Base-by-base conservation (phyloP, 2,888 invertebrate genomes). In the Galerucella pusilla region DNA sequence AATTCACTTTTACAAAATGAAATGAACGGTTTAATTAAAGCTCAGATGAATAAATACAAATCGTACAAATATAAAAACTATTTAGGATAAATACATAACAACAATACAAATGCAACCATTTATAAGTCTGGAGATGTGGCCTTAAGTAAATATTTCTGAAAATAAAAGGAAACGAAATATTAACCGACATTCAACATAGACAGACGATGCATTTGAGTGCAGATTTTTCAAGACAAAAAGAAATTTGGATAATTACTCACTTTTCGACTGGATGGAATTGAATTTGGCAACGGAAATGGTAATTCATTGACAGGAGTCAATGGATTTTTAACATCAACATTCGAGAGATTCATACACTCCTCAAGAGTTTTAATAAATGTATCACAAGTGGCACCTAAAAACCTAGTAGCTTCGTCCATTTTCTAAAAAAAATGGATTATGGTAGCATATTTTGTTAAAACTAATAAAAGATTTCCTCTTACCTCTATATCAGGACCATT, bases 351-450 rank as follows among this genome's bases (percentile, higher is more conserved):
- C 92, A 95, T 93, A 82, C 94, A 94, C 81, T 94, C 94, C 87
- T 95, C 95, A 81, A 95, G 88, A 28, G 94, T 94, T 85, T 92
- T 91, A 79, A 95, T 94, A 86, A 95, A 95, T 49, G 94, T 94
- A 88, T 95, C 95, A 90, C 95, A 95, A 69, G 95, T 95, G 60
- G 93, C 93, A 76, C 92, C 91, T 54, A 95, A 87, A 79, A 94
- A 89, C 84, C 91, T 91, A 11, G 94, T 92, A 4, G 93, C 92
- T 86, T 94, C 94, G 83, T 92, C 91, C 84, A 93, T 89, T 89
- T 91, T 91, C 92, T 93, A 88, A 63, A 90, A 90, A 65, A 61
- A 35, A 63, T 46, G 28, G 16, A 16, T 54, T 16, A 2, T 54
- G 7, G 16, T 20, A 20, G 16, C 20, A 42, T 12, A 65, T 52